These are phyloP conservation scores for Oophaga pumilio DNA, from an alignment of 2,113 vertebrate genomes.

Conservation along the genomic window DNA sequence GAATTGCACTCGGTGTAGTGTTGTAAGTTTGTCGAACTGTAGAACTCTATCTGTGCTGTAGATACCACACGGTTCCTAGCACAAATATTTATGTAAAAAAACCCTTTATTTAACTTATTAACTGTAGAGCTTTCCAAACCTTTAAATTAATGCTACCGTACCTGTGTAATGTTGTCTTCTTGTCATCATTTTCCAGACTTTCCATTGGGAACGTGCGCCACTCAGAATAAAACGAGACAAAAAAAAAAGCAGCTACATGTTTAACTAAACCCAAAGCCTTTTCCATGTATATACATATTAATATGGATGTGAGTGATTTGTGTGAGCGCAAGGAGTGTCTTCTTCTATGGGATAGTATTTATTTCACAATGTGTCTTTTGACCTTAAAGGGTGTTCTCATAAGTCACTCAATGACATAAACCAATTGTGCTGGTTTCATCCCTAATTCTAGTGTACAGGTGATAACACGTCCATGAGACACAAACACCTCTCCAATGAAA, in stretches of 20 bases:
- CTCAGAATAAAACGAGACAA: constrained; percentile 83
- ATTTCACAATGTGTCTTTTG: neutral
- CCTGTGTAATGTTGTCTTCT: constrained; percentile 85
- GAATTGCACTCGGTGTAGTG: constrained; percentile 97
- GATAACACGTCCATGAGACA: neutral
- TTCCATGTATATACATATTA: neutral
- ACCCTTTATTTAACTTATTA: constrained; percentile 87
- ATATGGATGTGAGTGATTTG: neutral
- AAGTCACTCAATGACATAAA: neutral
- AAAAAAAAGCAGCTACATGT: constrained; percentile 71
- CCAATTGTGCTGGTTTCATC: neutral
- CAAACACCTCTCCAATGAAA: neutral
- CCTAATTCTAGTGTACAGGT: neutral
- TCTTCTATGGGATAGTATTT: neutral
- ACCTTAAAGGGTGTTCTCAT: neutral
- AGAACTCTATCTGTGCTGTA: constrained; percentile 91
- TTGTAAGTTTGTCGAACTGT: constrained; percentile 95
- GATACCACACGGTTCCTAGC: constrained; percentile 90
- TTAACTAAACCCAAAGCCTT: constrained; percentile 69
- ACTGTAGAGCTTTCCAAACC: constrained; percentile 81
- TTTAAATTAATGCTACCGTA: constrained; percentile 80
- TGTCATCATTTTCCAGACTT: constrained; percentile 87
- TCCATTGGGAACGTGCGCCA: constrained; percentile 76
- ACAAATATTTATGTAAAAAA: constrained; percentile 97
- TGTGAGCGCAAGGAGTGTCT: neutral